Percentiles rank a stretch among this genome's conserved stretches.
phyloP scores from a whole-genome alignment of 2,888 invertebrate genomes.

The Mayetiola destructor region DNA sequence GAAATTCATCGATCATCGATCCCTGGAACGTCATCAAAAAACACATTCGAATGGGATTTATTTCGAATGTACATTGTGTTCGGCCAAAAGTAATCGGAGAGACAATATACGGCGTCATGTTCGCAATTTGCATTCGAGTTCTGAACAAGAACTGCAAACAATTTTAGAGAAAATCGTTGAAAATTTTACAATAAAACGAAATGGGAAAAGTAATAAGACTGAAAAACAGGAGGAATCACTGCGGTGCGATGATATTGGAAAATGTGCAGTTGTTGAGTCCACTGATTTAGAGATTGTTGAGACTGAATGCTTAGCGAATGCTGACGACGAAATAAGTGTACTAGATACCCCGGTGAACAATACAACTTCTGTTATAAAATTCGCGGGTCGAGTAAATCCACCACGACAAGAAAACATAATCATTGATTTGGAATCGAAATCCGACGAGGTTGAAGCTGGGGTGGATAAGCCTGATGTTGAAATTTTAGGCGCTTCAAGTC shows the following conservation, averaged over 20 bases:
- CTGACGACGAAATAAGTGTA: no score
- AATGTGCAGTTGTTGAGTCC: background rate
- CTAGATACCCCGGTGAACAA: no score
- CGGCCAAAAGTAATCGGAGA: slow-evolving; percentile 53
- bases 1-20: slow-evolving; percentile 51
- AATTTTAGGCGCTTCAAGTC: no score
- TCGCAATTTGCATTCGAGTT: slow-evolving; percentile 54
- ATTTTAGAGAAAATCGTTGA: background rate
- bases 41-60: slow-evolving; percentile 44
- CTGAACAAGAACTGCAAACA: background rate
- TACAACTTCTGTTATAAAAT: slow-evolving; percentile 2
- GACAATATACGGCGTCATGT: slow-evolving; percentile 66
- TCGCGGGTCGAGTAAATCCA: background rate
- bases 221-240: background rate
- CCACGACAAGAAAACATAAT: no score
- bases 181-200: background rate
- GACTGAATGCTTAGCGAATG: no score
- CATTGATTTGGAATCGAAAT: no score
- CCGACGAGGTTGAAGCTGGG: no score
- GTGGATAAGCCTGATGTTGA: no score
- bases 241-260: background rate
- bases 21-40: slow-evolving; percentile 51
- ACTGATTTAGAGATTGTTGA: no score
- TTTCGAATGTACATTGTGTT: slow-evolving; percentile 52
- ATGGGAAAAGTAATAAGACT: background rate